These are phyloP conservation scores for Xanthorhoe designata DNA, from an alignment of 2,888 invertebrate genomes.

Conservation along the genomic window DNA sequence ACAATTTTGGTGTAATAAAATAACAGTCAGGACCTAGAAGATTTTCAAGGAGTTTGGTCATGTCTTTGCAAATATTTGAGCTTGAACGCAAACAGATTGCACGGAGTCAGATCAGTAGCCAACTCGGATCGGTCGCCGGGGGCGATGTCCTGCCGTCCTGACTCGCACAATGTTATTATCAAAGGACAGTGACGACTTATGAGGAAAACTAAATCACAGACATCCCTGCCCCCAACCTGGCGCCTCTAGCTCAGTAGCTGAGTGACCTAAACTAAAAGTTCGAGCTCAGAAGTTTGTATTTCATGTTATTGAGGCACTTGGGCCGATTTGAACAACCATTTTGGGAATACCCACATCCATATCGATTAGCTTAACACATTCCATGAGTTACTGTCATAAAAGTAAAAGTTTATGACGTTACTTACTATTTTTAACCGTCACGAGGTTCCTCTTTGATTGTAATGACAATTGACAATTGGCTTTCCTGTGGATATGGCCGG, in stretches of 20 bases:
- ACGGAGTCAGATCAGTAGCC: conserved; percentile 29
- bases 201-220: conserved; percentile 55
- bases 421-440: too few relatives aligned
- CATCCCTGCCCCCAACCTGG: conserved; percentile 35
- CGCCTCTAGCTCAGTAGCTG: conserved; percentile 9
- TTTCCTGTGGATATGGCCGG: too few relatives aligned
- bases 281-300: not conserved
- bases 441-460: too few relatives aligned
- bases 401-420: too few relatives aligned
- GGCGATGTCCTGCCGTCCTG: conserved; percentile 36
- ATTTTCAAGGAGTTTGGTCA: not conserved
- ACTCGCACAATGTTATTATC: conserved; percentile 39
- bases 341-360: too few relatives aligned
- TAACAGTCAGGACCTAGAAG: not conserved
- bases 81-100: conserved; percentile 16
- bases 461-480: too few relatives aligned
- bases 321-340: too few relatives aligned
- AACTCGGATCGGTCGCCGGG: conserved; percentile 23
- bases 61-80: conserved; percentile 22
- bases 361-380: too few relatives aligned
- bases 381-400: too few relatives aligned
- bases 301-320: too few relatives aligned
- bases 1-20: not conserved
- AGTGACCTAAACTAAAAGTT: conserved; percentile 11
- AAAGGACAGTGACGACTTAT: conserved; percentile 50